A percentile compares a stretch with the other conserved stretches of the same genome.
These are phyloP conservation scores for Magallana angulata DNA, from an alignment of 1,140 invertebrate genomes.

Conservation along the genomic window DNA sequence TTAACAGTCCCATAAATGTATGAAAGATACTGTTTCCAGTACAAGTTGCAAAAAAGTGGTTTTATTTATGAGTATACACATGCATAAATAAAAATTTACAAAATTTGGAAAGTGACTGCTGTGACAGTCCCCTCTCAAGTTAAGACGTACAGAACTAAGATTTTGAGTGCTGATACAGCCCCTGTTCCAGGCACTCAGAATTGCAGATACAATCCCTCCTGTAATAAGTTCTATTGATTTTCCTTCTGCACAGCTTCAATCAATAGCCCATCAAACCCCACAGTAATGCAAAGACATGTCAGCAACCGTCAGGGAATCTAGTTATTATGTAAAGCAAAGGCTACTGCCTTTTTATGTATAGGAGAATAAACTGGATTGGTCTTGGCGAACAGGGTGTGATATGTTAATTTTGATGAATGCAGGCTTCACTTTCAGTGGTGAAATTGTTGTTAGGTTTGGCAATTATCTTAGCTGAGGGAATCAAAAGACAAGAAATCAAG, in stretches of 20 bases:
- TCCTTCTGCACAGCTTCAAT: background rate
- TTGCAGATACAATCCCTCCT: constrained; percentile 2
- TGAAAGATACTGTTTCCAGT: too few relatives aligned
- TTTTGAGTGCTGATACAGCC: background rate
- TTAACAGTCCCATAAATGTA: too few relatives aligned
- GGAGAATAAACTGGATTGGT: constrained; percentile 6
- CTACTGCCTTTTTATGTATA: background rate
- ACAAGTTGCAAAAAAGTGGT: too few relatives aligned
- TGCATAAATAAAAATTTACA: too few relatives aligned
- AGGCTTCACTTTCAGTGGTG: background rate
- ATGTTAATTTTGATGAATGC: background rate
- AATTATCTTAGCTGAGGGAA: background rate
- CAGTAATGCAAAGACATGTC: background rate
- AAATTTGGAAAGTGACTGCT: too few relatives aligned
- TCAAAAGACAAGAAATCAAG: too few relatives aligned
- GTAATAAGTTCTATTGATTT: constrained; percentile 22
- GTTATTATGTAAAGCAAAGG: constrained; percentile 3
- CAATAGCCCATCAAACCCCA: constrained; percentile 4
- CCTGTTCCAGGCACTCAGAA: too few relatives aligned
- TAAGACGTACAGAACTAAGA: background rate
- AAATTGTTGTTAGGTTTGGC: background rate
- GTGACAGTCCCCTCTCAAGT: too few relatives aligned
- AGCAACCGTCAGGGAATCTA: background rate
- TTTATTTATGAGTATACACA: too few relatives aligned
- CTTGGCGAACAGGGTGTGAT: background rate